Evolutionary conservation across 1,140 invertebrate genomes (phyloP).

Genomic region (Drosophila tropicalis): DNA sequence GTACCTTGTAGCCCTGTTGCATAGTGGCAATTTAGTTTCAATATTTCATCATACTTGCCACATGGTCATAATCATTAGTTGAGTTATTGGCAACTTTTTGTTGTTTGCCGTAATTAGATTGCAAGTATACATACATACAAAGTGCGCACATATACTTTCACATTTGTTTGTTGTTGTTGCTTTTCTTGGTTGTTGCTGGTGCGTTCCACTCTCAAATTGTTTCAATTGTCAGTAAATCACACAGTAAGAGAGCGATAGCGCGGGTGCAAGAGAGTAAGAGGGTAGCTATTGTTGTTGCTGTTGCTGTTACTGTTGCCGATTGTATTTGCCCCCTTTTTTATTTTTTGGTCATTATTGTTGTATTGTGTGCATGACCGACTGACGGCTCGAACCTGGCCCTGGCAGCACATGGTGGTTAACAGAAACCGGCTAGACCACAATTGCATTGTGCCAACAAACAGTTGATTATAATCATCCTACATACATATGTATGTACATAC

Average conservation of each 20-base stretch:
- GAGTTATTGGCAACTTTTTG: constrained; percentile 6
- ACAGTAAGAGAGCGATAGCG: constrained; percentile 11
- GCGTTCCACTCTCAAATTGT: constrained; percentile 15
- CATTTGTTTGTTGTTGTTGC: constrained; percentile 9
- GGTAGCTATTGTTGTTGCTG: constrained; percentile 14
- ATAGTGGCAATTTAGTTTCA: constrained; percentile 8
- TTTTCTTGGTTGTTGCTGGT: neutral
- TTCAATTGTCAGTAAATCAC: constrained; percentile 11
- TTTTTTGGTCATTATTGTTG: constrained; percentile 2
- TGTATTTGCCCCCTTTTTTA: constrained; percentile 14
- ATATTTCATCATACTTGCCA: constrained; percentile 23
- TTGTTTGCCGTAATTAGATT: constrained; percentile 14
- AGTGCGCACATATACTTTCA: constrained; percentile 14
- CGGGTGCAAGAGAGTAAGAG: constrained; percentile 14
- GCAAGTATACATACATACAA: constrained; percentile 13
- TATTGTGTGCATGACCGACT: constrained; percentile 23
- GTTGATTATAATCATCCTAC: constrained; percentile 1
- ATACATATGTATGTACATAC: too few relatives aligned
- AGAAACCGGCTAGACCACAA: constrained; percentile 17
- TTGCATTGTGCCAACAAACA: constrained; percentile 3
- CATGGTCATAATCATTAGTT: constrained; percentile 10
- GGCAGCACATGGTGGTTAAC: constrained; percentile 17
- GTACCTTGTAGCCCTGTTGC: constrained; percentile 21
- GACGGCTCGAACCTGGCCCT: constrained; percentile 7
- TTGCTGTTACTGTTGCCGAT: constrained; percentile 13